Conservation (phyloP, 2,797 vertebrate genomes). For the Brachyalestes nurse region DNA sequence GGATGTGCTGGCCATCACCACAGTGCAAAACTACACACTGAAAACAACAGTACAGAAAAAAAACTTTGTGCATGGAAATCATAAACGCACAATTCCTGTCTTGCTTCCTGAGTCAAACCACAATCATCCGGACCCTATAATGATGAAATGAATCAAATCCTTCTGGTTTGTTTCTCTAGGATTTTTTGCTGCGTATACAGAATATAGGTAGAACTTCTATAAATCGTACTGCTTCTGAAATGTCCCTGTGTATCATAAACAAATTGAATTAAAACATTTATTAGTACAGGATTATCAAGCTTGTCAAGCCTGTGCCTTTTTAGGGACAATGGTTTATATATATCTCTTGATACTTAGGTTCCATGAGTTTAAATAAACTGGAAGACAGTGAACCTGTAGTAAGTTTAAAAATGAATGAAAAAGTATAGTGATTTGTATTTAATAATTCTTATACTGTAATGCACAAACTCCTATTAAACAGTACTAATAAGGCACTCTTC, state of each 20-base stretch:
- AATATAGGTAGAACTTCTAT: conserved; percentile 3
- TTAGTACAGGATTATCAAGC: neutral
- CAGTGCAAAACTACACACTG: neutral
- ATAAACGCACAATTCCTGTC: conserved; percentile 14
- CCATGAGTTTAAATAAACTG: too few relatives aligned
- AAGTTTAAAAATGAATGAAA: too few relatives aligned
- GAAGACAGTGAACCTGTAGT: too few relatives aligned
- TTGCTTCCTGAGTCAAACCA: conserved; percentile 47
- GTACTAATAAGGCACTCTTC: too few relatives aligned
- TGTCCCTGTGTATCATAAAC: neutral
- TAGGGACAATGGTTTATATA: neutral
- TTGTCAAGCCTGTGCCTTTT: neutral
- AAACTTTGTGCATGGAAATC: conserved; percentile 37
- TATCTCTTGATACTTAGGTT: too few relatives aligned
- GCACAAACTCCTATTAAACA: too few relatives aligned
- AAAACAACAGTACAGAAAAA: conserved; percentile 23
- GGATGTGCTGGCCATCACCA: neutral
- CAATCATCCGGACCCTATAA: conserved; percentile 50
- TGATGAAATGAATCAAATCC: conserved; percentile 50
- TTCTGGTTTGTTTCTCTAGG: conserved; percentile 20
- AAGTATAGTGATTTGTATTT: too few relatives aligned
- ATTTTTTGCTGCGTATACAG: conserved; percentile 27
- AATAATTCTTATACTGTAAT: too few relatives aligned
- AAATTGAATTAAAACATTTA: neutral
- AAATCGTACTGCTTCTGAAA: conserved; percentile 11